These are phyloP conservation scores for Drosophila simulans DNA, from an alignment of 1,140 invertebrate genomes.

Conservation along the genomic window DNA sequence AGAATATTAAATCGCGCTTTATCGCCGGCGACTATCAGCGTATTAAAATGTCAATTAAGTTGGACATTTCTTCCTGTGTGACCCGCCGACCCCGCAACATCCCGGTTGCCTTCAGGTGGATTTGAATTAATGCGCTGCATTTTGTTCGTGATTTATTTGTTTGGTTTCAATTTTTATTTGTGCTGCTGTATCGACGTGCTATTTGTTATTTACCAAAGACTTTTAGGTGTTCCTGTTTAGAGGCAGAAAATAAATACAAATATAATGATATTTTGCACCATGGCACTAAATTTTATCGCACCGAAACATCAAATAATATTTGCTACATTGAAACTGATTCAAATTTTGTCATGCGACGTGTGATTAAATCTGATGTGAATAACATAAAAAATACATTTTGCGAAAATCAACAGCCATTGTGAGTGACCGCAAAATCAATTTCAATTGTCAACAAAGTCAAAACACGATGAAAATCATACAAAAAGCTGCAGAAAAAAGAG, in stretches of 20 bases:
- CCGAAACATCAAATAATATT: slow-evolving; percentile 45
- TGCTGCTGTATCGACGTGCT: slow-evolving; percentile 8
- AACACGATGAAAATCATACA: slow-evolving; percentile 58
- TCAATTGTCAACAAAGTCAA: slow-evolving; percentile 82
- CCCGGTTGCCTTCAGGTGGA: slow-evolving; percentile 8
- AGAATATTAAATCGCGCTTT: slow-evolving; percentile 80
- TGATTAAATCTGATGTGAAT: slow-evolving; percentile 60
- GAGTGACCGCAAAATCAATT: slow-evolving; percentile 78
- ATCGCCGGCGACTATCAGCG: slow-evolving; percentile 73
- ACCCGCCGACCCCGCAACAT: background rate
- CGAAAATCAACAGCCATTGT: slow-evolving; percentile 74
- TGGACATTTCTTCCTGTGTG: slow-evolving; percentile 44
- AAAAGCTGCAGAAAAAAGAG: slow-evolving; percentile 18
- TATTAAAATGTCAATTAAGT: slow-evolving; percentile 81
- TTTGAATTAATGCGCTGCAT: slow-evolving; percentile 49
- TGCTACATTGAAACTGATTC: slow-evolving; percentile 68
- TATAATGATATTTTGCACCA: slow-evolving; percentile 57
- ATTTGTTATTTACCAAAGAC: slow-evolving; percentile 51
- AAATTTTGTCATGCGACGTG: slow-evolving; percentile 51
- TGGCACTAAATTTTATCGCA: slow-evolving; percentile 32
- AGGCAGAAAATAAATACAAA: slow-evolving; percentile 44
- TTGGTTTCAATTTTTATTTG: slow-evolving; percentile 36
- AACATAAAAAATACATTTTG: slow-evolving; percentile 24
- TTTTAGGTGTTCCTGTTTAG: slow-evolving; percentile 22
- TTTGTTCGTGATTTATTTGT: slow-evolving; percentile 53